These are phyloP conservation scores for Ptiloglossa arizonensis DNA, from an alignment of 1,140 invertebrate species.

Conservation along the genomic window DNA sequence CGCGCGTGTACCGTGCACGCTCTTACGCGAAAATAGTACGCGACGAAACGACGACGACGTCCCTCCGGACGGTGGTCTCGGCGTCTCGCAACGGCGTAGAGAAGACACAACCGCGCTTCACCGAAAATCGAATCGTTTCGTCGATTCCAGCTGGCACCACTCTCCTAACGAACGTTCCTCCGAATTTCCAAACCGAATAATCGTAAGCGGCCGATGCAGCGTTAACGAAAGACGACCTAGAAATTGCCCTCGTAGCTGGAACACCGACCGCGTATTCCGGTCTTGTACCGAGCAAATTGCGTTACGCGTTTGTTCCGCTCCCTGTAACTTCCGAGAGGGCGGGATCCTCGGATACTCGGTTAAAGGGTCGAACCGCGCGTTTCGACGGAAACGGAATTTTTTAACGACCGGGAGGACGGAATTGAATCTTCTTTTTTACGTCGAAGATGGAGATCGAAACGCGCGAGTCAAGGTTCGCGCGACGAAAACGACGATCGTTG, in stretches of 20 bases:
- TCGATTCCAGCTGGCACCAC: not conserved
- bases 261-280: slow-evolving; percentile 30
- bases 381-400: slow-evolving; percentile 6
- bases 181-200: slow-evolving; percentile 15
- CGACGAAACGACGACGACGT: slow-evolving; percentile 30
- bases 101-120: slow-evolving; percentile 2
- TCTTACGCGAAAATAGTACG: slow-evolving; percentile 34
- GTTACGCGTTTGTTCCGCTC: slow-evolving; percentile 19
- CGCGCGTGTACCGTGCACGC: slow-evolving; percentile 5
- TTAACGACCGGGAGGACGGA: too few relatives aligned
- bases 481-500: slow-evolving; percentile 16
- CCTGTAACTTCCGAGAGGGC: slow-evolving; percentile 30
- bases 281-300: slow-evolving; percentile 10
- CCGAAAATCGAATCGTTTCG: slow-evolving; percentile 32
- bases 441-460: too few relatives aligned
- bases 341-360: slow-evolving; percentile 33
- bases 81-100: slow-evolving; percentile 18
- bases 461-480: too few relatives aligned
- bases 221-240: slow-evolving; percentile 25
- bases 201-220: not conserved
- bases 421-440: not conserved
- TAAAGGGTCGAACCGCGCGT: not conserved
- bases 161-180: not conserved
- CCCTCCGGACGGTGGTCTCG: not conserved
- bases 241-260: not conserved